Base-by-base conservation (phyloP, 92 coral and sea anemone species). In the Epizoanthus ramosus region DNA sequence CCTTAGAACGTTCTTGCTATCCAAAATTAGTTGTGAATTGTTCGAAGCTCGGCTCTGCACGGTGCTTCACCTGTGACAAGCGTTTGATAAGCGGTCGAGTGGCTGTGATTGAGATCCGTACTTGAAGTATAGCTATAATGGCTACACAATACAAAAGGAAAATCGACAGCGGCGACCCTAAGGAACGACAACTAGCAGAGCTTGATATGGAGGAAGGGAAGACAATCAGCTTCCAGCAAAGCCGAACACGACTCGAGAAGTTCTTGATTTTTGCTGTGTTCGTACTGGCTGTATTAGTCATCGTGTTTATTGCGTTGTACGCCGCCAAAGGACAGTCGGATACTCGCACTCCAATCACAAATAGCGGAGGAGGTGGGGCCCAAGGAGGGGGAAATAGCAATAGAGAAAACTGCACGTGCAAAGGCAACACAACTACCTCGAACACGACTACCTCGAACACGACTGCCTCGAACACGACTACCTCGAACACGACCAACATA, bases 161-260 rank as follows among this genome's bases (percentile, higher is more conserved):
- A 65, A 43, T 79, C 22, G 89, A 84, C 60, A 77, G 75, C 12
- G 85, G 88, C 63, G 74, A 80, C 52, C 23, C 39, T 0, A 59
- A 59, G 14, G 70, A 77, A 47, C 33, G 3, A 3, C 68, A 22
- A 19, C 22, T 60, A 2, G 70, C 58, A 21, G 43, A 77, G 31
- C 31, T 60, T 52, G 16, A 77, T 12, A 3, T 77, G 5, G 82
- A 61, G 63, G 25, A 77, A 9, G 82, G 82, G n/a, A 69, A 41
- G 13, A 0, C 65, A 17, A 1, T 43, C 12, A 24, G 7, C 23
- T 21, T 35, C 82, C 23, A 77, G 65, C 22, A 22, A 53, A 23
- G 31, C 22, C 37, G 58, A 16, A 61, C 91, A 24, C 82, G 87
- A 45, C 91, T 87, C n/a, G 91, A 79, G 86, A 79, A 79, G 25